Base-by-base conservation (phyloP, 2,888 invertebrate genomes). In the Busseola fusca region DNA sequence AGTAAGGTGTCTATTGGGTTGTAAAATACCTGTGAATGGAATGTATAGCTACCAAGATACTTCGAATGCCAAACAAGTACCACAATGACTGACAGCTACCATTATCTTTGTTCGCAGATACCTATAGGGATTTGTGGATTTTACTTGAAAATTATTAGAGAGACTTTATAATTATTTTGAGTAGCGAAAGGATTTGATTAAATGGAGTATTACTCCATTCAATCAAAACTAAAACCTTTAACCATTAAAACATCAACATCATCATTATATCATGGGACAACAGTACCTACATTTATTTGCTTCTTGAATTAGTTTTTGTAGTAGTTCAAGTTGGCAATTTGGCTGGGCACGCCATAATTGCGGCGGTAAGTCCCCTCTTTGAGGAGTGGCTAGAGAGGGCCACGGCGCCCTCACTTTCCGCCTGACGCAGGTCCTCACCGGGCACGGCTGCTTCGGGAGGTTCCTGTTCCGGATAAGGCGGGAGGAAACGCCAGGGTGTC, bases 61-160 rank as follows among this genome's bases (percentile, higher is more conserved):
- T 63, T 57, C 0, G 7, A 56, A 14, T 59, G 45, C 42, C 63
- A 48, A 67, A 74, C 68, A 74, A 27, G 52, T 34, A 56, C 56
- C 52, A 62, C 64, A 60, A 21, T 48, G 40, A 40, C 50, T 56
- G 64, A 80, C 81, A 64, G 59, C 7, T 10, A 59, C n/a, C 42
- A 42, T 42, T 66, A 66, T 80, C 65, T 69, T 27, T 25, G 25
- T 56, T 27, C n/a, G 50, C 69, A 80, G 54, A 37, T 27, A 34
- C 56, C 69, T 50, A 14, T 21, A 52, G 81, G 65, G 81, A 69
- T 54, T 78, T 65, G 58, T n/a, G 69, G 62, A 74, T 74, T 45
- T 57, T 64, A 59, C 65, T 64, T 40, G 27, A 45, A 27, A 64
- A 73, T 64, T 52, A 64, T 52, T 60, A 21, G n/a, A 64, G 40